Conservation (phyloP, 2,888 invertebrate genomes). For the Cheilosia vulpina region DNA sequence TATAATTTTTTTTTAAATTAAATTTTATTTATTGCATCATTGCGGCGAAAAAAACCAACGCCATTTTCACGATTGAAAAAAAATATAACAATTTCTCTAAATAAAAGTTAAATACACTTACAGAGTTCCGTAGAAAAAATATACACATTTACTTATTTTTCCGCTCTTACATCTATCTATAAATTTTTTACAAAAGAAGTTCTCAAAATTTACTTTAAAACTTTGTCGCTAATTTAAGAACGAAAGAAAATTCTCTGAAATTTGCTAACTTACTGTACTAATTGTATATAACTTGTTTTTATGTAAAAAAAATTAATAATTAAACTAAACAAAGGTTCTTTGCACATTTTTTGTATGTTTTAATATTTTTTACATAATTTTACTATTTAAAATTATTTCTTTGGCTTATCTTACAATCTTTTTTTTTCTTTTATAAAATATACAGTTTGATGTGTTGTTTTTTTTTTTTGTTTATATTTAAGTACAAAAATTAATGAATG, state of each 20-base stretch:
- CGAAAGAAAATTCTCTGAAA: slow-evolving; percentile 22
- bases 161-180: slow-evolving; percentile 3
- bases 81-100: slow-evolving; percentile 53
- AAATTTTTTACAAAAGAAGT: slow-evolving; percentile 40
- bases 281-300: slow-evolving; percentile 37
- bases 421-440: slow-evolving; percentile 71
- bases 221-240: slow-evolving; percentile 32
- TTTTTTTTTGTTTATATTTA: slow-evolving; percentile 62
- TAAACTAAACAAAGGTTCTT: slow-evolving; percentile 44
- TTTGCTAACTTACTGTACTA: slow-evolving; percentile 53
- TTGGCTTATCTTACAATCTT: slow-evolving; percentile 83
- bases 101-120: slow-evolving; percentile 69
- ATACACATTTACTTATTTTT: slow-evolving; percentile 46
- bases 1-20: slow-evolving; percentile 51
- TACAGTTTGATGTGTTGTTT: slow-evolving; percentile 77
- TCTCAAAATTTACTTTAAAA: background rate
- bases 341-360: slow-evolving; percentile 37
- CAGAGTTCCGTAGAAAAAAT: slow-evolving; percentile 58
- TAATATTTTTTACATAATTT: slow-evolving; percentile 63
- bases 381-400: slow-evolving; percentile 78
- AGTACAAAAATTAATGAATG: slow-evolving; percentile 76
- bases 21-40: slow-evolving; percentile 70
- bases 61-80: slow-evolving; percentile 31
- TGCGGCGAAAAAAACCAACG: slow-evolving; percentile 27
- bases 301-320: slow-evolving; percentile 30